phyloP scores from a whole-genome alignment of 2,797 vertebrate species.

The Semotilus atromaculatus region DNA sequence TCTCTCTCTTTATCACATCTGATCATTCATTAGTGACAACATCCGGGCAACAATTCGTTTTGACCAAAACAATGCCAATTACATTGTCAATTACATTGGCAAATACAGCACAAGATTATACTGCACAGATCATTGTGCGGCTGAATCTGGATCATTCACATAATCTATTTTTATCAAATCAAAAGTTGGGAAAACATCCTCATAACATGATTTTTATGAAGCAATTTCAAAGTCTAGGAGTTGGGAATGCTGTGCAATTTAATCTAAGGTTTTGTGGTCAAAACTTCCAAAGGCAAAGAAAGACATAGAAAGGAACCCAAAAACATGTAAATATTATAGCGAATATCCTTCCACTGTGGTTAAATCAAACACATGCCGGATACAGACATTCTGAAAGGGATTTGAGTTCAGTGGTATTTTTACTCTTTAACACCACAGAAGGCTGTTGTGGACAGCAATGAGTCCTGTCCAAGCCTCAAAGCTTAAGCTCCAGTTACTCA shows the following conservation, averaged over 20 bases:
- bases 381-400: slow-evolving; percentile 35
- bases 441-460: slow-evolving; percentile 43
- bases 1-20: slow-evolving; percentile 42
- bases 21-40: slow-evolving; percentile 29
- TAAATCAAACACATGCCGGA: slow-evolving; percentile 27
- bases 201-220: background rate
- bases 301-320: slow-evolving; percentile 5
- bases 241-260: background rate
- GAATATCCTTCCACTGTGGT: slow-evolving; percentile 50
- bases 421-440: slow-evolving; percentile 48
- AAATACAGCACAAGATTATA: background rate
- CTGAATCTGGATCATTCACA: background rate
- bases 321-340: slow-evolving; percentile 44
- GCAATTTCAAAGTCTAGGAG: background rate
- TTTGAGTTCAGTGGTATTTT: slow-evolving; percentile 55
- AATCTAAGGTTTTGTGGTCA: background rate
- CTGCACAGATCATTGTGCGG: slow-evolving; percentile 2
- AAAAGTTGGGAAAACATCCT: background rate
- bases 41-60: slow-evolving; percentile 39
- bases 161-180: background rate
- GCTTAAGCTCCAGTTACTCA: background rate
- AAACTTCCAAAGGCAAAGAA: slow-evolving; percentile 9
- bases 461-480: slow-evolving; percentile 5
- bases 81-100: background rate
- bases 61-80: slow-evolving; percentile 27